phyloP scores from a whole-genome alignment of 2,797 vertebrate species.

The Epinephelus coioides region DNA sequence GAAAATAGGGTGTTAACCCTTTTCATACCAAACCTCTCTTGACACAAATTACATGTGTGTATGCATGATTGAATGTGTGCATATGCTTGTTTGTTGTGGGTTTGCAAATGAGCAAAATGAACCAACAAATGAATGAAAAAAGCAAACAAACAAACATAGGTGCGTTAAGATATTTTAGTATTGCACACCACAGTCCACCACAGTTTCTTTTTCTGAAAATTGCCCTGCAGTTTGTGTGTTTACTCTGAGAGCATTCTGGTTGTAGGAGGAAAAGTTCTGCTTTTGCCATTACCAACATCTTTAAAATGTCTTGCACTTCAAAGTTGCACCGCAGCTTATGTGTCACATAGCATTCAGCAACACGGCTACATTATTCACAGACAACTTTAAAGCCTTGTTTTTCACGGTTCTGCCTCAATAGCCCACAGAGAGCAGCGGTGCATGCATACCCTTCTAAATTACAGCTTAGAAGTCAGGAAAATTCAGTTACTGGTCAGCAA shows the following conservation, averaged over 20 bases:
- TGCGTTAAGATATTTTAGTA: constrained; percentile 20
- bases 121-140: constrained; percentile 65
- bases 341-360: constrained; percentile 47
- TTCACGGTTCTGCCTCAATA: constrained; percentile 52
- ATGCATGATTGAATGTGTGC: constrained; percentile 57
- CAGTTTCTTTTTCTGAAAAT: constrained; percentile 15
- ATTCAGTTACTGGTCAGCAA: constrained; percentile 63
- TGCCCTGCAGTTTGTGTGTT: constrained; percentile 8
- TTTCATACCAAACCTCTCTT: constrained; percentile 73
- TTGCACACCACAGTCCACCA: constrained; percentile 9
- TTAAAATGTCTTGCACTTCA: constrained; percentile 47
- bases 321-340: constrained; percentile 39
- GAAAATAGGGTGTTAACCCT: constrained; percentile 83
- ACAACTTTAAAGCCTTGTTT: constrained; percentile 64
- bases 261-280: neutral
- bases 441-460: constrained; percentile 61
- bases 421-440: constrained; percentile 48
- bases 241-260: neutral
- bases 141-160: constrained; percentile 60
- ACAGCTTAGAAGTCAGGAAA: constrained; percentile 56
- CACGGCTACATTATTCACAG: constrained; percentile 57
- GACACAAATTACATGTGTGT: constrained; percentile 75
- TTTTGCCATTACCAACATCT: constrained; percentile 24
- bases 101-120: constrained; percentile 70
- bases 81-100: constrained; percentile 71